Evolutionary conservation across 2,113 vertebrate species (phyloP), one percentile per base, ranked within the genome.

Genomic region (Chloroceryle aenea): DNA sequence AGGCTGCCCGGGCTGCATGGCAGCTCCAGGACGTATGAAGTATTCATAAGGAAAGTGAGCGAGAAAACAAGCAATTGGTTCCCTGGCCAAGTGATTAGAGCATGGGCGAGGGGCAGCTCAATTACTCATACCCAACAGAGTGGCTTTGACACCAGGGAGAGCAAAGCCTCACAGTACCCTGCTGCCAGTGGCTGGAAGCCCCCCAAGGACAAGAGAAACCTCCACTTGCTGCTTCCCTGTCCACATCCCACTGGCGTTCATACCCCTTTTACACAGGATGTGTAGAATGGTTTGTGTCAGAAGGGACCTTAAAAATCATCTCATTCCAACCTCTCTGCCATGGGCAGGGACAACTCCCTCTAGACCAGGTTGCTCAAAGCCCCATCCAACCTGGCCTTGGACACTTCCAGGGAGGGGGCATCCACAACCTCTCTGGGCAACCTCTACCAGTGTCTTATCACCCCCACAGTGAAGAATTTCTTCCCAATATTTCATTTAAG

Each of bases 161-260:
- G 45, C 72, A 68, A 40, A 79, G 3, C 47, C 27, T 36, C 8
- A 20, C 55, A 23, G 59, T 29, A 20, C 3, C 27, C 43, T 16
- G 3, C 62, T 34, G 42, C 36, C 12, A 5, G 71, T 1, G 0
- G 12, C 58, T 12, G 68, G 38, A 27, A 56, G 30, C 7, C 13
- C 1, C 7, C 4, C 0, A 0, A 17, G 16, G 7, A 10, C 16
- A 4, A 25, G 38, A n/a, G 32, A 30, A 20, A 4, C 1, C 40
- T 53, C 56, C 4, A 1, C 50, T 14, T 1, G 0, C 29, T 23
- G 21, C 63, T 42, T 21, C 48, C 42, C 62, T 12, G 1, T 10
- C 47, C n/a, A 55, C 56, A 29, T 59, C 8, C 74, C 48, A 0
- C 19, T 6, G 25, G 16, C 0, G 0, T n/a, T n/a, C 3, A 1